phyloP scores from a whole-genome alignment of 2,888 invertebrate genomes.

The Lissonota sp. region DNA sequence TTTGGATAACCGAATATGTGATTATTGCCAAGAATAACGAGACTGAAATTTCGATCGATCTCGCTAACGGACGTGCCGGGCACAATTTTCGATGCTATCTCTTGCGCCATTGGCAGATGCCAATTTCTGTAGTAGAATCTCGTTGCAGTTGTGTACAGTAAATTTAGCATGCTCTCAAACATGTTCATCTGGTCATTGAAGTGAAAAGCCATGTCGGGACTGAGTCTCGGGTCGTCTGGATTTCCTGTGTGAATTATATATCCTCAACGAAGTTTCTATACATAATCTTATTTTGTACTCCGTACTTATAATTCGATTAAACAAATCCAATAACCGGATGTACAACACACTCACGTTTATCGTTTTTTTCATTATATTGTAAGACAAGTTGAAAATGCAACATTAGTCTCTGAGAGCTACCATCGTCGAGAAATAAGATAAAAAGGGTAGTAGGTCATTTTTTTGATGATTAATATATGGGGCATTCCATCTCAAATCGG shows the following conservation, averaged over 20 bases:
- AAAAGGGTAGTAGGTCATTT: too few species aligned
- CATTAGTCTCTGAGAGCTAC: too few species aligned
- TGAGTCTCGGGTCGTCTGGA: slow-evolving; percentile 78
- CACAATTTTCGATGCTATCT: slow-evolving; percentile 73
- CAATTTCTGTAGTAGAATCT: slow-evolving; percentile 76
- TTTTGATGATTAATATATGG: too few species aligned
- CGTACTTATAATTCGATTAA: too few species aligned
- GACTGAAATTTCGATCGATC: slow-evolving; percentile 78
- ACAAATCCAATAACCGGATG: too few species aligned
- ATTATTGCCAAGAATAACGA: slow-evolving; percentile 79
- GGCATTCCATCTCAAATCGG: too few species aligned
- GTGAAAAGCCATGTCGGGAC: slow-evolving; percentile 80
- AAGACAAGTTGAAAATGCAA: too few species aligned
- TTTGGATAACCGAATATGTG: slow-evolving; percentile 80
- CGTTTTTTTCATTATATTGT: too few species aligned
- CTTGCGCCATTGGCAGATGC: slow-evolving; percentile 76
- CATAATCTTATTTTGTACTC: background rate
- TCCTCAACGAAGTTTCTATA: background rate
- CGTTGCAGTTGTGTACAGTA: slow-evolving; percentile 77
- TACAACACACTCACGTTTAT: too few species aligned
- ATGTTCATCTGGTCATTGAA: slow-evolving; percentile 77
- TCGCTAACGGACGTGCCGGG: slow-evolving; percentile 72
- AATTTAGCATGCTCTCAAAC: slow-evolving; percentile 74
- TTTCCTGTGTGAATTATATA: slow-evolving; percentile 72
- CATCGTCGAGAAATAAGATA: too few species aligned